A percentile compares a stretch with the other conserved stretches of the same genome.
phyloP scores from a whole-genome alignment of 2,113 vertebrate genomes.

The Lagenorhynchus albirostris region DNA sequence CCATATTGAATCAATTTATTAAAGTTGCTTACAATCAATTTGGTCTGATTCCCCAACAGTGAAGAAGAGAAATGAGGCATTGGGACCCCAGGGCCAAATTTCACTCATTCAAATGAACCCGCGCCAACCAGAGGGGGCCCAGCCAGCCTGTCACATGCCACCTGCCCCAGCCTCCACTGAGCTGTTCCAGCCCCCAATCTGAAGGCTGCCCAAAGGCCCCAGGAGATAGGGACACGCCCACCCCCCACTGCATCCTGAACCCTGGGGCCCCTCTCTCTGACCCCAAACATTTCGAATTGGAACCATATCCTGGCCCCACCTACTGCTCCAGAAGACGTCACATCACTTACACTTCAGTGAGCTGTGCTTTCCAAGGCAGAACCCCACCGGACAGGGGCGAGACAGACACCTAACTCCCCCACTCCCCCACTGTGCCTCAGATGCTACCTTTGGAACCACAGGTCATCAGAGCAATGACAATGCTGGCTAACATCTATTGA shows the following conservation, averaged over 20 bases:
- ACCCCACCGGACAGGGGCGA: not conserved
- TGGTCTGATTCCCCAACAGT: slow-evolving; percentile 35
- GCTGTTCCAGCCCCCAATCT: not conserved
- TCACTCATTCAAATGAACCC: slow-evolving; percentile 4
- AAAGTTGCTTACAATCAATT: slow-evolving; percentile 61
- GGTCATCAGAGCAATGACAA: not conserved
- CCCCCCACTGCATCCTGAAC: not conserved
- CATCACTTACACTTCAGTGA: no score
- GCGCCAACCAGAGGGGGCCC: not conserved
- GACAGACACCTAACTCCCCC: not conserved
- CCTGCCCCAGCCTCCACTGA: not conserved
- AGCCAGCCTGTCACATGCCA: not conserved
- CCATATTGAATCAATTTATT: slow-evolving; percentile 76
- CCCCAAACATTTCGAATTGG: not conserved
- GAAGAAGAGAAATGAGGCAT: slow-evolving; percentile 62
- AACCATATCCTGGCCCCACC: not conserved
- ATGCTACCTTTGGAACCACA: fast-evolving
- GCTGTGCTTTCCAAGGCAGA: not conserved
- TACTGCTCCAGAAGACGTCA: not conserved
- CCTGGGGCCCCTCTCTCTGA: not conserved
- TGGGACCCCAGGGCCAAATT: not conserved
- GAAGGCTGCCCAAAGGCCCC: not conserved
- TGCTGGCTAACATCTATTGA: fast-evolving
- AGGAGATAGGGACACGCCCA: not conserved
- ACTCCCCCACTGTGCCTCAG: not conserved